phyloP scores from a whole-genome alignment of 2,888 invertebrate genomes.

The Caenorhabditis uteleia region DNA sequence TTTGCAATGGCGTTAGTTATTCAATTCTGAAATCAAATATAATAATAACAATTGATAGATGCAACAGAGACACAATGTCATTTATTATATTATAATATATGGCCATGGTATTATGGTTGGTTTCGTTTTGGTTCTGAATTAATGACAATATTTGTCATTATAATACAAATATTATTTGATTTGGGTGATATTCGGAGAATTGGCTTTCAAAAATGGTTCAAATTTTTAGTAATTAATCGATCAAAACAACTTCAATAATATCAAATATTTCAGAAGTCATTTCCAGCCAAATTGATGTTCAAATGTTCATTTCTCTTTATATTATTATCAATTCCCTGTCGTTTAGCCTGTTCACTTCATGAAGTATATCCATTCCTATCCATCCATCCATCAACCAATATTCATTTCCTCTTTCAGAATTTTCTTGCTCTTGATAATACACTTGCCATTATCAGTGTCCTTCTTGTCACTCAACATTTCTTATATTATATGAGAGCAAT shows the following conservation, averaged over 20 bases:
- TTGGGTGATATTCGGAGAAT: constrained; percentile 57
- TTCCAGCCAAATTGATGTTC: constrained; percentile 90
- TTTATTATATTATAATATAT: constrained; percentile 37
- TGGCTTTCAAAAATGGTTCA: constrained; percentile 74
- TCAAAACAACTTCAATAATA: neutral
- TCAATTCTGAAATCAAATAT: neutral
- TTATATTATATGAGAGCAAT: constrained; percentile 54
- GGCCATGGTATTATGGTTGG: constrained; percentile 41
- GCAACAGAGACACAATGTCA: constrained; percentile 41
- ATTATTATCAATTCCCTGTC: constrained; percentile 82
- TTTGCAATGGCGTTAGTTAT: constrained; percentile 16
- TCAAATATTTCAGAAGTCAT: constrained; percentile 77
- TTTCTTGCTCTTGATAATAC: constrained; percentile 52
- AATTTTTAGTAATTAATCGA: constrained; percentile 75
- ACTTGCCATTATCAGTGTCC: constrained; percentile 46
- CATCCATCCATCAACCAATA: too few relatives aligned
- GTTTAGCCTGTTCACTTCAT: constrained; percentile 70
- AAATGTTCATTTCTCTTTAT: constrained; percentile 88
- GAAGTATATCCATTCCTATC: too few relatives aligned
- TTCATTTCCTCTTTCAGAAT: neutral
- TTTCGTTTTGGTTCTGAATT: constrained; percentile 57
- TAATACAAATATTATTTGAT: constrained; percentile 58
- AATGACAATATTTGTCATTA: constrained; percentile 48
- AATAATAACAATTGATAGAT: constrained; percentile 8
- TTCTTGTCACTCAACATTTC: constrained; percentile 50